Evolutionary conservation across 2,797 vertebrate species (phyloP).

Genomic region (Holocentrus rufus): DNA sequence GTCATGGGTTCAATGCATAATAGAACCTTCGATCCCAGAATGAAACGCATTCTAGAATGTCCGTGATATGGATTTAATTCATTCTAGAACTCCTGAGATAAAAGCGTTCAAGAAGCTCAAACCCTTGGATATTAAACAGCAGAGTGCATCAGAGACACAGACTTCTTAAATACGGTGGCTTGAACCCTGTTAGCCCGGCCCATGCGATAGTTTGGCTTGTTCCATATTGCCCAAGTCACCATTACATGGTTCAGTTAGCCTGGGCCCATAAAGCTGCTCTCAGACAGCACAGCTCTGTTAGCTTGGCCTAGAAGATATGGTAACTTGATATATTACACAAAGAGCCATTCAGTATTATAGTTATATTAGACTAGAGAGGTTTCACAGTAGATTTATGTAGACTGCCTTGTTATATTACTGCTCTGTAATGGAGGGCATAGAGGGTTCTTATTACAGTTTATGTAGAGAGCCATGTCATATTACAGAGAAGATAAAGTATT

Average conservation of each 20-base stretch:
- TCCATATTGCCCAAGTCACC: background rate
- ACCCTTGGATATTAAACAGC: background rate
- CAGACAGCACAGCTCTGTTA: constrained; percentile 14
- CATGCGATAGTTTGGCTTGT: background rate
- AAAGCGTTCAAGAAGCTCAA: background rate
- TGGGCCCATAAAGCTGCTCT: background rate
- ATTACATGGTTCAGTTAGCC: constrained; percentile 4
- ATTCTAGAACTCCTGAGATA: background rate
- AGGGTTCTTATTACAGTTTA: background rate
- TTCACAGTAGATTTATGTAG: constrained; percentile 2
- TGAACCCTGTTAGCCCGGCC: background rate
- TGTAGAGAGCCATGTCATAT: background rate
- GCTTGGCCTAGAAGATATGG: background rate
- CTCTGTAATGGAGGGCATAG: constrained; percentile 5
- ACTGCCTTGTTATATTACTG: background rate
- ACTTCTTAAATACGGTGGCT: background rate
- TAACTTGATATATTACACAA: constrained; percentile 16
- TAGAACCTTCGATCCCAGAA: too few species aligned
- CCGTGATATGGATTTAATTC: too few species aligned
- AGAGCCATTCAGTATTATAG: constrained; percentile 12
- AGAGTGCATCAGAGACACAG: background rate
- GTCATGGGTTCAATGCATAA: too few species aligned
- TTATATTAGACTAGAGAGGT: background rate
- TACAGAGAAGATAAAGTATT: too few species aligned
- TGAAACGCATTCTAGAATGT: too few species aligned